A percentile compares a stretch with the other conserved stretches of the same genome.
phyloP scores from a whole-genome alignment of 2,113 vertebrate species.

The Spermophilus dauricus region DNA sequence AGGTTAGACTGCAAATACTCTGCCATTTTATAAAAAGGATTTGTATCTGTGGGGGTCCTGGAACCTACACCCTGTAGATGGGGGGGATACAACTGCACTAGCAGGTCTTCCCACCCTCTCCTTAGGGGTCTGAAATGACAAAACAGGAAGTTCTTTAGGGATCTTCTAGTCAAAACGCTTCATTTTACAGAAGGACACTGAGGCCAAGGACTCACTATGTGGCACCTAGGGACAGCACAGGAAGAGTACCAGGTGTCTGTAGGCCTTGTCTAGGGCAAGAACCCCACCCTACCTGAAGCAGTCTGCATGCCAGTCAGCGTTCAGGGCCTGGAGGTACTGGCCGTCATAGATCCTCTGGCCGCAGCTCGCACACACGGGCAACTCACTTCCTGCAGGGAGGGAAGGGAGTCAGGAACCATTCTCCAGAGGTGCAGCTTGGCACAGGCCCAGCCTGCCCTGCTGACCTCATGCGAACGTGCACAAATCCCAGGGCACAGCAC shows the following conservation, averaged over 20 bases:
- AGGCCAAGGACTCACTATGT: not conserved
- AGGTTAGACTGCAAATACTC: not conserved
- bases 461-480: not conserved
- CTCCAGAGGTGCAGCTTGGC: not conserved
- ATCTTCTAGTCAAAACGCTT: not conserved
- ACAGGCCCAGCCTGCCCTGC: not conserved
- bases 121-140: not conserved
- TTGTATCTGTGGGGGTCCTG: not conserved
- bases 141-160: not conserved
- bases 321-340: conserved; percentile 97
- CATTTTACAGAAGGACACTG: conserved; percentile 41
- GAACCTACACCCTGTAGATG: not conserved
- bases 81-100: not conserved
- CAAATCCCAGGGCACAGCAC: rapidly evolving
- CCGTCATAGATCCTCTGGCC: conserved; percentile 95
- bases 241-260: not conserved
- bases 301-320: conserved; percentile 94
- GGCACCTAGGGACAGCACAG: not conserved
- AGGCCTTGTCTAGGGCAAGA: not conserved
- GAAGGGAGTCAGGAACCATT: conserved; percentile 52
- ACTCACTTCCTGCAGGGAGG: conserved; percentile 89
- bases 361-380: conserved; percentile 97
- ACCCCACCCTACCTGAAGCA: conserved; percentile 94
- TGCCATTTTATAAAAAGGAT: not conserved
- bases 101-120: not conserved